Conservation (phyloP, 2,888 invertebrate genomes). For the Aspidiotus rigidus region DNA sequence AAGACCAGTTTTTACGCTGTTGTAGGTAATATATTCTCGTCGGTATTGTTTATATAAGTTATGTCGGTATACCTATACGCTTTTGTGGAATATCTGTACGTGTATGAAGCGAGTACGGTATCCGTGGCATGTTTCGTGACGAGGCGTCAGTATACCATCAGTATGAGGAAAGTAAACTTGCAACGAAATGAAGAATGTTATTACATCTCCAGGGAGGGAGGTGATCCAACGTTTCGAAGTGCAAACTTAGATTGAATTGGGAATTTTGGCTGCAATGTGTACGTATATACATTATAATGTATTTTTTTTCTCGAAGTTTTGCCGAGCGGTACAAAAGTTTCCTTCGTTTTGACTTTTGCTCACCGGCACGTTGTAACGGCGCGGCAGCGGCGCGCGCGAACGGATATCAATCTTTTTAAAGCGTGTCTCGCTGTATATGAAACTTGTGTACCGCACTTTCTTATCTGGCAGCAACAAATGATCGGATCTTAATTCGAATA, state of each 20-base stretch:
- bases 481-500: too few species aligned
- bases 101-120: too few species aligned
- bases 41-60: neutral
- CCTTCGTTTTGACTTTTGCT: slow-evolving; percentile 11
- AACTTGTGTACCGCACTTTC: too few species aligned
- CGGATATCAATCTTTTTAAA: slow-evolving; percentile 24
- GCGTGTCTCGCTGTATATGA: too few species aligned
- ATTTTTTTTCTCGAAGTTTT: neutral
- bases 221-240: slow-evolving; percentile 29
- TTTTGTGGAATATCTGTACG: too few species aligned
- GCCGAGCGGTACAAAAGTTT: slow-evolving; percentile 19
- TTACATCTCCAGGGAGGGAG: slow-evolving; percentile 31
- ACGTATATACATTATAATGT: too few species aligned
- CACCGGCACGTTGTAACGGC: neutral
- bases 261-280: slow-evolving; percentile 24
- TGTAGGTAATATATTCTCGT: neutral
- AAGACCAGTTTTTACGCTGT: neutral
- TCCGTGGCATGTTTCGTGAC: too few species aligned
- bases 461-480: too few species aligned
- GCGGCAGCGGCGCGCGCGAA: slow-evolving; percentile 6
- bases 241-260: slow-evolving; percentile 33
- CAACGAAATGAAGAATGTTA: slow-evolving; percentile 29
- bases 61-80: too few species aligned
- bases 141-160: neutral
- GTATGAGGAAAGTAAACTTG: slow-evolving; percentile 23